Percentiles rank a stretch among this genome's conserved stretches.
Conservation (phyloP, 2,797 vertebrate species). For the Furcifer pardalis region DNA sequence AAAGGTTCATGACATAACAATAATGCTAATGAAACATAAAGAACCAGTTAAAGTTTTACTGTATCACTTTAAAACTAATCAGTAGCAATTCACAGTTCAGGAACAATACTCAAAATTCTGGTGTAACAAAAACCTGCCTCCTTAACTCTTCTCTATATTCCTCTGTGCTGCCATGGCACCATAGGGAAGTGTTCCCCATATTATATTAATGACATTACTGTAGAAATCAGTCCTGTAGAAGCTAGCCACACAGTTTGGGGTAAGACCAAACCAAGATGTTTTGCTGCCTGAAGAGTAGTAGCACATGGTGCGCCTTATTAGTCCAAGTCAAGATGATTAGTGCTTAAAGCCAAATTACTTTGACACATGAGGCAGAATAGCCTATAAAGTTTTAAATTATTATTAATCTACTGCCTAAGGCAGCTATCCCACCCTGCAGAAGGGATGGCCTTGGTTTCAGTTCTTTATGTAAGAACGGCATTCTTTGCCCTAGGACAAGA, state of each 20-base stretch:
- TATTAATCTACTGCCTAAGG: background rate
- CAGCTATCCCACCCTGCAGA: background rate
- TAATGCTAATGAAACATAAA: background rate
- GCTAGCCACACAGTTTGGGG: background rate
- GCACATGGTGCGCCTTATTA: background rate
- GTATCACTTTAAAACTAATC: background rate
- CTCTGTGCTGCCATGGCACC: background rate
- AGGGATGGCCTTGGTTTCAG: background rate
- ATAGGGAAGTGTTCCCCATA: background rate
- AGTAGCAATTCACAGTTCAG: background rate
- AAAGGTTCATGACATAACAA: background rate
- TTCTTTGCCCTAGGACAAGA: background rate
- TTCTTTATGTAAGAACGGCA: background rate
- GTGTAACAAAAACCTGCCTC: background rate
- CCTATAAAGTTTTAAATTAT: background rate
- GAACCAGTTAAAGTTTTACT: background rate
- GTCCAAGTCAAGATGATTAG: background rate
- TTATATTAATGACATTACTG: background rate
- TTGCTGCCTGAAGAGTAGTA: background rate
- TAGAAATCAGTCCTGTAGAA: background rate
- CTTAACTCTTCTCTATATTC: background rate
- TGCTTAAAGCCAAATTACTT: background rate
- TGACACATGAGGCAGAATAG: background rate
- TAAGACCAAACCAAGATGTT: background rate
- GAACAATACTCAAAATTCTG: background rate